Evolutionary conservation across 2,113 vertebrate species (phyloP).

Genomic region (Phrynosoma platyrhinos): DNA sequence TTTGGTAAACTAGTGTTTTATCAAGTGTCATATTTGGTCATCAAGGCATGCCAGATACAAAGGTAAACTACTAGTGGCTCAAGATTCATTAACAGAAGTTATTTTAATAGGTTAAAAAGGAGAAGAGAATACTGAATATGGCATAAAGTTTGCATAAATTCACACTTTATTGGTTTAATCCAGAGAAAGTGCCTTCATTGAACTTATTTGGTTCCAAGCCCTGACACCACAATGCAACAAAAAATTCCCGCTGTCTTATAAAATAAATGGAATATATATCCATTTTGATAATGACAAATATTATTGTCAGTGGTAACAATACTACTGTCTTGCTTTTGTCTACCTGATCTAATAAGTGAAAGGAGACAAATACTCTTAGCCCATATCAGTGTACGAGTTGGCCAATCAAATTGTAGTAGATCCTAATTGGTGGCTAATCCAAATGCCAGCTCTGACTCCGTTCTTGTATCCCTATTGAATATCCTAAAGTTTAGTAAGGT

Average conservation of each 20-base stretch:
- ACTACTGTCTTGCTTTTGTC: conserved; percentile 4
- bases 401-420: conserved; percentile 34
- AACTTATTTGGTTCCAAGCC: not conserved
- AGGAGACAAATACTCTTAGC: not conserved
- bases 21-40: not conserved
- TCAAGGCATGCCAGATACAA: not conserved
- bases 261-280: conserved; percentile 14
- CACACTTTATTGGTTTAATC: not conserved
- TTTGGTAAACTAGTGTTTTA: too few relatives aligned
- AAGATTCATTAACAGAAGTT: not conserved
- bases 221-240: not conserved
- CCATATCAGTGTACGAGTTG: not conserved
- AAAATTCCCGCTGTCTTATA: not conserved
- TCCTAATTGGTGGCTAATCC: conserved; percentile 27
- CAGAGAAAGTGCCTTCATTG: not conserved
- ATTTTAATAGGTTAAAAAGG: not conserved
- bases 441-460: conserved; percentile 15
- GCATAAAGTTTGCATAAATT: not conserved
- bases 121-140: not conserved
- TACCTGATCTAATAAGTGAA: not conserved
- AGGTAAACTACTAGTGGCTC: not conserved
- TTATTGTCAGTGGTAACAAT: not conserved
- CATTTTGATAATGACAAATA: too few relatives aligned
- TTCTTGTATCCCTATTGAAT: conserved; percentile 37
- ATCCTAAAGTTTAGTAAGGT: not conserved